Base-by-base conservation (phyloP, 2,113 vertebrate species). In the Chaetorhynchus papuensis region DNA sequence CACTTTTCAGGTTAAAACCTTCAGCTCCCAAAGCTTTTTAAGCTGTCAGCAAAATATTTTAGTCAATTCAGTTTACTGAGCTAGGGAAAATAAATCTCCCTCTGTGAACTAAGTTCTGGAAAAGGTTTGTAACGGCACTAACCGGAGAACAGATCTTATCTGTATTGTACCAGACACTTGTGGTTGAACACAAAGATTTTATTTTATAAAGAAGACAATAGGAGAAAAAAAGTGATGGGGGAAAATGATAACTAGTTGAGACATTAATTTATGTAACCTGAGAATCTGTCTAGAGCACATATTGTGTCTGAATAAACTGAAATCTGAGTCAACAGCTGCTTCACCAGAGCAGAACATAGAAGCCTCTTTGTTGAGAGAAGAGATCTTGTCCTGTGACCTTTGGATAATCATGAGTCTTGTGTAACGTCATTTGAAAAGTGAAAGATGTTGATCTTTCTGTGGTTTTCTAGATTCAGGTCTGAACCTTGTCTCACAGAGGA, bases 291-390 rank as follows among this genome's bases (percentile, higher is more conserved):
- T 70, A 28, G 75, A 70, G 87, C 56, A 63, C 54, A 53, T 42
- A 77, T 6, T 75, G 35, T 77, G 53, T 69, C 83, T 75, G 83
- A 94, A 61, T 68, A 75, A 96, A 94, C 74, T 63, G 91, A 94
- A 90, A 93, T 76, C 59, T 88, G 82, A 93, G 66, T 77, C 54
- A 87, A 42, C 74, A 93, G 85, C 87, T 93, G 95, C 94, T 89
- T 74, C 42, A n/a, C 20, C 45, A 56, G 76, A 41, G 68, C 69
- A 49, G 81, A 90, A 87, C 81, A 85, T 44, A 94, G 86, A 80
- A 80, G 74, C 42, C 49, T 37, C 78, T 87, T 75, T 92, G 87
- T 83, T 68, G 63, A 53, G 87, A 59, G 64, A 83, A 52, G 82
- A 71, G 68, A 87, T 79, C 61, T 49, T 7, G 8, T 78, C 65